These are phyloP conservation scores for Morone chrysops DNA, from an alignment of 2,113 vertebrate species.

Conservation along the genomic window DNA sequence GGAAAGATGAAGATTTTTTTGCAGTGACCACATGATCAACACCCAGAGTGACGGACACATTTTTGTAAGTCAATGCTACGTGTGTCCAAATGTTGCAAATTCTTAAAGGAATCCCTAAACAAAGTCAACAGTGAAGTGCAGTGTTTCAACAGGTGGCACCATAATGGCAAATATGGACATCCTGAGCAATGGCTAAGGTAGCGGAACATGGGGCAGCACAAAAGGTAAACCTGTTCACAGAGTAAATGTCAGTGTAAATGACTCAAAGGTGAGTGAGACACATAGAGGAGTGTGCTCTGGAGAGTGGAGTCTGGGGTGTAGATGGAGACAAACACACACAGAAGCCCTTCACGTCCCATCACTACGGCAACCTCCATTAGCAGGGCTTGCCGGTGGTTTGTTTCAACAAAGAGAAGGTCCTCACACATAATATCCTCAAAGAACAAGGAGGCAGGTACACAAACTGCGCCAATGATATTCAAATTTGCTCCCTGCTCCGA, in stretches of 20 bases:
- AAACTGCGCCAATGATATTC: neutral
- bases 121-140: neutral
- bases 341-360: slow-evolving; percentile 41
- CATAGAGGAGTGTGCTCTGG: neutral
- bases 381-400: slow-evolving; percentile 12
- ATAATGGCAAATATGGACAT: neutral
- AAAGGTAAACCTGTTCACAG: neutral
- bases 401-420: slow-evolving; percentile 36
- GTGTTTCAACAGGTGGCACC: neutral
- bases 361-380: slow-evolving; percentile 45
- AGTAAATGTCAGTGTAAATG: no score
- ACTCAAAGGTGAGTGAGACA: neutral
- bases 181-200: neutral
- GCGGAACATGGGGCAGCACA: neutral
- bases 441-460: slow-evolving; percentile 10
- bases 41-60: no score
- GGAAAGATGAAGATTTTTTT: no score
- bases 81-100: neutral
- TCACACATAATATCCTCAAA: slow-evolving; percentile 14
- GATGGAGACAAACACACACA: neutral
- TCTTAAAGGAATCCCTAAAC: neutral
- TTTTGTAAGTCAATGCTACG: no score
- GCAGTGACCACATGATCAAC: no score
- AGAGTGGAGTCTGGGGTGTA: neutral
- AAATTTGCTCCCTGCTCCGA: neutral